A percentile compares a stretch with the other conserved stretches of the same genome.
phyloP scores from a whole-genome alignment of 1,140 invertebrate species.

The Piezodorus guildinii region DNA sequence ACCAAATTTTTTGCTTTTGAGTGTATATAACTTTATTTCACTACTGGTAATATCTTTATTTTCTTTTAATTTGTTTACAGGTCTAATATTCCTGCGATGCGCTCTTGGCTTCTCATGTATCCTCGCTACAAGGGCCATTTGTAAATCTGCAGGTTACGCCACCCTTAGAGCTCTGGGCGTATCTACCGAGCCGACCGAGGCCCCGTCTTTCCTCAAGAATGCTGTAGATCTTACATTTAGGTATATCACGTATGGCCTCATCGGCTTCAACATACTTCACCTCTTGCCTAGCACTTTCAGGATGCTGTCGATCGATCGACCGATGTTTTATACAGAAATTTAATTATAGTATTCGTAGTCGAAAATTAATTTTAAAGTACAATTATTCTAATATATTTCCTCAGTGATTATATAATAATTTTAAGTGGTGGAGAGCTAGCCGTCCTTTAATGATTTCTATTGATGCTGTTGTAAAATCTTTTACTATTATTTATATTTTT shows the following conservation, averaged over 20 bases:
- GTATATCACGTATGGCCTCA: constrained; percentile 61
- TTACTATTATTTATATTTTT: too few species aligned
- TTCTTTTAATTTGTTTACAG: too few species aligned
- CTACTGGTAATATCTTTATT: too few species aligned
- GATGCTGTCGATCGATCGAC: constrained; percentile 59
- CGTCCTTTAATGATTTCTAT: too few species aligned
- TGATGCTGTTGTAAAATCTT: too few species aligned
- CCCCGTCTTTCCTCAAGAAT: constrained; percentile 41
- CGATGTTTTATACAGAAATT: constrained; percentile 75
- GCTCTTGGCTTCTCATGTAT: constrained; percentile 60
- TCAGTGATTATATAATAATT: too few species aligned
- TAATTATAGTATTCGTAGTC: constrained; percentile 33
- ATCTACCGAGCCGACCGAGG: constrained; percentile 34
- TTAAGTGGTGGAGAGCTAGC: too few species aligned
- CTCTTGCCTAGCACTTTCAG: constrained; percentile 67
- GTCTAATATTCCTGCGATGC: constrained; percentile 51
- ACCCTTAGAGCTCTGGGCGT: constrained; percentile 54
- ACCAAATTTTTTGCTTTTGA: too few species aligned
- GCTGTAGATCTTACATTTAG: constrained; percentile 70
- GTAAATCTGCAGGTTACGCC: constrained; percentile 56
- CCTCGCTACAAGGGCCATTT: constrained; percentile 50
- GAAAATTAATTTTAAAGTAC: too few species aligned
- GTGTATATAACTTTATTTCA: too few species aligned
- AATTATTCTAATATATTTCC: too few species aligned
- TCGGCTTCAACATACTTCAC: constrained; percentile 64